Percentiles rank a stretch among this genome's conserved stretches.
Conservation (phyloP, 2,888 invertebrate species). For the Coelinius sp. region DNA sequence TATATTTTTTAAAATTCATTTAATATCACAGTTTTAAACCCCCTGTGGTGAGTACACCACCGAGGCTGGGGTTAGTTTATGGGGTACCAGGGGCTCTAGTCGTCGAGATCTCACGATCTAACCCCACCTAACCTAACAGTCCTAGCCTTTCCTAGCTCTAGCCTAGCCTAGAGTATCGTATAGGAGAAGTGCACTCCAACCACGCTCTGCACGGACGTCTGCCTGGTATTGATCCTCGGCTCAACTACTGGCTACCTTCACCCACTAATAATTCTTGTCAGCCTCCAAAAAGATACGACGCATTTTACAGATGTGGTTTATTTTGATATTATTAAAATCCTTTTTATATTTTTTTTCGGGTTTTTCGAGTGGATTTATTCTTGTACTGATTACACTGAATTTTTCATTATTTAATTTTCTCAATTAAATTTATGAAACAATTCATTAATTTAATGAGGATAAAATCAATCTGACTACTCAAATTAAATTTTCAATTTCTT, state of each 20-base stretch:
- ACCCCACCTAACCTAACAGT: conserved; percentile 63
- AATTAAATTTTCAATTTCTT: too few relatives aligned
- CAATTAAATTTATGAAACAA: too few relatives aligned
- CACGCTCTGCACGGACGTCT: conserved; percentile 69
- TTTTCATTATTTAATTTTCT: too few relatives aligned
- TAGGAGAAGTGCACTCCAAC: conserved; percentile 68
- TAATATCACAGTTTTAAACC: conserved; percentile 39
- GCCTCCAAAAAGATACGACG: conserved; percentile 66
- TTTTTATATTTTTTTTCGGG: background rate
- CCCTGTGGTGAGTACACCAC: conserved; percentile 55
- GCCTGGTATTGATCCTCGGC: conserved; percentile 71
- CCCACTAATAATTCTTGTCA: conserved; percentile 72
- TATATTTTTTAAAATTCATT: background rate
- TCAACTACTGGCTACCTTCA: conserved; percentile 71
- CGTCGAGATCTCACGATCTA: conserved; percentile 61
- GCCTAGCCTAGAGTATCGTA: conserved; percentile 66
- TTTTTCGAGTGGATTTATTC: background rate
- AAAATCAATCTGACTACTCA: too few relatives aligned
- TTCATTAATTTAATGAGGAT: too few relatives aligned
- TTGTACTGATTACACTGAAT: background rate
- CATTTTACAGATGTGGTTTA: conserved; percentile 38
- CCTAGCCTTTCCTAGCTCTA: conserved; percentile 64
- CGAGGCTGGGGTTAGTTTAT: conserved; percentile 63
- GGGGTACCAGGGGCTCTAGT: conserved; percentile 62
- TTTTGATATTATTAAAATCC: background rate